Conservation (phyloP, 2,888 invertebrate species). For the Hesperia comma region DNA sequence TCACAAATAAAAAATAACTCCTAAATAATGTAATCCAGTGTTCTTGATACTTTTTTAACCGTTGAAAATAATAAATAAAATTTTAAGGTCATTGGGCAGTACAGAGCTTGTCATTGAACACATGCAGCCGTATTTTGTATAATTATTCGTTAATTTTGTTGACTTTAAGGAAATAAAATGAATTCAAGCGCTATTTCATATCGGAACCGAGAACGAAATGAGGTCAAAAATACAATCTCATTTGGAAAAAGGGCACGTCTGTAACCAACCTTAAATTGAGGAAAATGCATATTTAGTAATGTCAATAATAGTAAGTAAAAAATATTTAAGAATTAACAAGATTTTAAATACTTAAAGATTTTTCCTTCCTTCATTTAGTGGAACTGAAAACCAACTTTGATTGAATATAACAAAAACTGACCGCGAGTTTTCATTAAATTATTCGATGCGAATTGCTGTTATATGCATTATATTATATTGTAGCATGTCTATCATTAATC, state of each 20-base stretch:
- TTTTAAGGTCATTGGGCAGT: constrained; percentile 5
- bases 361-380: no score
- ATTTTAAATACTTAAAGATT: no score
- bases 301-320: neutral
- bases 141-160: neutral
- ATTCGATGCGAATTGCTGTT: no score
- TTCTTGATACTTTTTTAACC: neutral
- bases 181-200: neutral
- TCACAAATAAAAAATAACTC: constrained; percentile 2
- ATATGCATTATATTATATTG: no score
- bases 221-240: no score
- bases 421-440: no score
- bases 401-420: neutral
- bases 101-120: neutral
- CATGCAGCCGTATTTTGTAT: neutral
- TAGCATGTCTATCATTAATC: no score
- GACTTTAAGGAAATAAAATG: neutral
- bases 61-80: neutral
- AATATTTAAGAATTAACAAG: no score
- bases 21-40: neutral
- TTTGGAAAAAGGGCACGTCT: neutral
- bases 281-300: neutral
- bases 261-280: neutral
- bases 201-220: no score
- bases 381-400: neutral